Percentiles rank a stretch among this genome's conserved stretches.
These are phyloP conservation scores for Herpailurus yagouaroundi DNA, from an alignment of 2,113 vertebrate species.

Conservation along the genomic window DNA sequence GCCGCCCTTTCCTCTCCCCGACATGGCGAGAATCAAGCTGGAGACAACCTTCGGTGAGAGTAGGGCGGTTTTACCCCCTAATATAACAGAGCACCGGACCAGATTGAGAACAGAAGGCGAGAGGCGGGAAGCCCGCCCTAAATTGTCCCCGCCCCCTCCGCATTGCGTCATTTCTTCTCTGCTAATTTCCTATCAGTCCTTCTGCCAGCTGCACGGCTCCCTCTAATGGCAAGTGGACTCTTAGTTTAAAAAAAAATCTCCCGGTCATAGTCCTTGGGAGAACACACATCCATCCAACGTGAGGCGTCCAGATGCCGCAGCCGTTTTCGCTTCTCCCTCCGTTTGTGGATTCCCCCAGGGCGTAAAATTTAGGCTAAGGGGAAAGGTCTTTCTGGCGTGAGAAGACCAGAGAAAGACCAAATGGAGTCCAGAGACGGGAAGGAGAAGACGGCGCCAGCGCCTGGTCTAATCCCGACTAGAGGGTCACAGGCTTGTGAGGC, in stretches of 20 bases:
- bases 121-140: not conserved
- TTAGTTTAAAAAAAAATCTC: no score
- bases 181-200: no score
- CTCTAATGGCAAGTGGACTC: no score
- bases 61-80: fast-evolving
- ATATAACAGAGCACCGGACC: constrained; percentile 63
- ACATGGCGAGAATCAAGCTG: fast-evolving
- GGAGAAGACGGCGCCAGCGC: not conserved
- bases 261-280: fast-evolving
- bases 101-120: constrained; percentile 54
- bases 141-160: not conserved
- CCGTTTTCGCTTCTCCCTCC: not conserved
- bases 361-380: not conserved
- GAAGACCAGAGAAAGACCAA: not conserved
- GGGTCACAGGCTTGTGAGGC: not conserved
- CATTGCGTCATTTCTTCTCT: not conserved
- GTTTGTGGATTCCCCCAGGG: not conserved
- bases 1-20: not conserved
- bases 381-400: not conserved
- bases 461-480: no score
- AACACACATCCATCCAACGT: not conserved
- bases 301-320: no score
- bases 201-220: not conserved
- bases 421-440: not conserved
- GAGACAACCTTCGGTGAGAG: fast-evolving